Percentiles rank a stretch among this genome's conserved stretches.
Conservation (phyloP, 1,140 invertebrate genomes). For the Cherax destructor region DNA sequence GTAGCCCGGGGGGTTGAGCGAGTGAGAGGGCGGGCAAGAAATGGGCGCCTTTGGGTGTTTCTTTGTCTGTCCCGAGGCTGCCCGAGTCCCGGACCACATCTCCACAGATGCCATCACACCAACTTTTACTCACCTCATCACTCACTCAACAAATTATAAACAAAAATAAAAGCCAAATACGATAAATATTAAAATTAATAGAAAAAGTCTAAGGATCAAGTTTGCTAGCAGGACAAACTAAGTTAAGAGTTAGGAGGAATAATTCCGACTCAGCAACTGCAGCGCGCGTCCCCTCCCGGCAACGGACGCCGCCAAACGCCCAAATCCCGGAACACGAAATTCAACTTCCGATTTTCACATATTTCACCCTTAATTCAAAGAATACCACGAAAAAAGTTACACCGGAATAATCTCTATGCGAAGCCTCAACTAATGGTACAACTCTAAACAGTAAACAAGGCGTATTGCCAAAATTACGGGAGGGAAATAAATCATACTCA, state of each 20-base stretch:
- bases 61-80: constrained; percentile 52
- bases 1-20: constrained; percentile 23
- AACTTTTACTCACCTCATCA: neutral
- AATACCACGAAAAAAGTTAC: constrained; percentile 25
- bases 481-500: constrained; percentile 71
- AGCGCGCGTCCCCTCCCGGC: constrained; percentile 60
- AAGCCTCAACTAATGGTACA: constrained; percentile 41
- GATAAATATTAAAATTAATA: neutral
- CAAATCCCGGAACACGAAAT: constrained; percentile 63
- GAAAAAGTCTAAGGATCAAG: neutral
- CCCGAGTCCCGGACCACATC: constrained; percentile 9
- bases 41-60: constrained; percentile 57
- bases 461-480: constrained; percentile 58
- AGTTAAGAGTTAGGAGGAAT: neutral
- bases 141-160: neutral
- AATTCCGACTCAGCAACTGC: constrained; percentile 54
- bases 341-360: constrained; percentile 62
- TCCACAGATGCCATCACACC: constrained; percentile 48
- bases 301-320: constrained; percentile 65
- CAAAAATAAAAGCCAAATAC: neutral
- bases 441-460: constrained; percentile 41
- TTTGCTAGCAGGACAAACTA: neutral
- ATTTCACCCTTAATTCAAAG: constrained; percentile 54
- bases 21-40: constrained; percentile 28
- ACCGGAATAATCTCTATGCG: constrained; percentile 39